phyloP scores from a whole-genome alignment of 2,113 vertebrate genomes.

The Micronisus gabar region DNA sequence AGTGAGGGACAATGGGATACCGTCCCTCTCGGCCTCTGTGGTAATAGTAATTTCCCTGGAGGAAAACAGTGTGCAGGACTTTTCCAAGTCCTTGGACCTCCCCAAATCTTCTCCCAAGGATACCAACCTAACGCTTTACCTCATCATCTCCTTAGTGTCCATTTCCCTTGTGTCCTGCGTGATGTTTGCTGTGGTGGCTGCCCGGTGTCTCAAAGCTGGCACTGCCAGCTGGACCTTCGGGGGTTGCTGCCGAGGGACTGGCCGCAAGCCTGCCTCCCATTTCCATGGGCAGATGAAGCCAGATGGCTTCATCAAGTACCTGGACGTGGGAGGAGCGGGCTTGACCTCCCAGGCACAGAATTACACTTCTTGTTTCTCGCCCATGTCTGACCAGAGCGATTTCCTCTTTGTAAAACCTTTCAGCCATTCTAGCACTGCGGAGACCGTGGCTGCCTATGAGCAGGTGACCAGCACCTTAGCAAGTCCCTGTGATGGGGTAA shows the following conservation, averaged over 20 bases:
- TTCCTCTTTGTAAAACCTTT: constrained; percentile 90
- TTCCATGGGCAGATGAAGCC: constrained; percentile 85
- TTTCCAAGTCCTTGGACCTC: constrained; percentile 68
- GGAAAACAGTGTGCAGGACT: constrained; percentile 71
- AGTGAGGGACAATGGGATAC: constrained; percentile 83
- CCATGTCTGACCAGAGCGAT: constrained; percentile 85
- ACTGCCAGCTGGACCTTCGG: constrained; percentile 59
- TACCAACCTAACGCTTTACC: constrained; percentile 81
- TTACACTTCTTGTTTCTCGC: constrained; percentile 85
- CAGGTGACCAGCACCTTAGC: constrained; percentile 63
- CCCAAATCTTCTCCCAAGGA: constrained; percentile 68
- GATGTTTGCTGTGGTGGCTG: constrained; percentile 75
- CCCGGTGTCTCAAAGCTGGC: constrained; percentile 77
- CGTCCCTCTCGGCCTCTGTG: constrained; percentile 75
- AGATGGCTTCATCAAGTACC: constrained; percentile 87
- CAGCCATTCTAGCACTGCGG: constrained; percentile 71
- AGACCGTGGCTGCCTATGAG: constrained; percentile 60
- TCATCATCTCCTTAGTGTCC: constrained; percentile 83
- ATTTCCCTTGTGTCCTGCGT: constrained; percentile 82
- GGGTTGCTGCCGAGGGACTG: constrained; percentile 75
- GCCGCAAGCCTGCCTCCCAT: constrained; percentile 77
- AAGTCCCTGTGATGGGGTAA: constrained; percentile 69
- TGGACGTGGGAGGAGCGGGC: constrained; percentile 84
- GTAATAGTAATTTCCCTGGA: constrained; percentile 77
- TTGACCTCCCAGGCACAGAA: constrained; percentile 80